phyloP scores from a whole-genome alignment of 2,113 vertebrate species.

The Gymnarchus niloticus region DNA sequence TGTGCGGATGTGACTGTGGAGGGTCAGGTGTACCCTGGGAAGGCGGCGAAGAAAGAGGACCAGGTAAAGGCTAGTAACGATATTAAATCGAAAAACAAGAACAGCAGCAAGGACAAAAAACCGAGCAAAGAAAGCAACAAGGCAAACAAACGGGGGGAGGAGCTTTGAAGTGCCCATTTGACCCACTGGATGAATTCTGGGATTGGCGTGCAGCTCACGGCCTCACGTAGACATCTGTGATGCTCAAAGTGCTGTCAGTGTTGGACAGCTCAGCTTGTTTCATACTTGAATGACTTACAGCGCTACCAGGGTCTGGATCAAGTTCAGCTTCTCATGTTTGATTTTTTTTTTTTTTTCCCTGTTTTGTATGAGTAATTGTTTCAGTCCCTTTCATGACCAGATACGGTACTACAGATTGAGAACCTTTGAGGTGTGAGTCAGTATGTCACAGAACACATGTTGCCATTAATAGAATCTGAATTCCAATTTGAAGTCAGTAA shows the following conservation, averaged over 20 bases:
- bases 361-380: not conserved
- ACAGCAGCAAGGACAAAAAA: slow-evolving; percentile 60
- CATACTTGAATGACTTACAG: not conserved
- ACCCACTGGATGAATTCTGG: not conserved
- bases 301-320: not conserved
- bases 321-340: not conserved
- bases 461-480: not conserved
- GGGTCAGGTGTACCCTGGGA: slow-evolving; percentile 91
- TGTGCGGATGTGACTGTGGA: slow-evolving; percentile 90
- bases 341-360: not conserved
- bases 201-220: not conserved
- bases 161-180: slow-evolving; percentile 62
- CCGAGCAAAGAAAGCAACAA: slow-evolving; percentile 59
- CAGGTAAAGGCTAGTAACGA: slow-evolving; percentile 62
- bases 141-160: slow-evolving; percentile 61
- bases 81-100: slow-evolving; percentile 64
- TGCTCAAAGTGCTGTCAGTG: not conserved
- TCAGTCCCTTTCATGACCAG: not conserved
- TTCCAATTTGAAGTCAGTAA: not conserved
- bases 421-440: not conserved
- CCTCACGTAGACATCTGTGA: not conserved
- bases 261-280: not conserved
- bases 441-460: not conserved
- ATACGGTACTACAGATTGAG: not conserved
- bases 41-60: slow-evolving; percentile 56